Conservation (phyloP, 2,113 vertebrate genomes). For the Chionis minor region DNA sequence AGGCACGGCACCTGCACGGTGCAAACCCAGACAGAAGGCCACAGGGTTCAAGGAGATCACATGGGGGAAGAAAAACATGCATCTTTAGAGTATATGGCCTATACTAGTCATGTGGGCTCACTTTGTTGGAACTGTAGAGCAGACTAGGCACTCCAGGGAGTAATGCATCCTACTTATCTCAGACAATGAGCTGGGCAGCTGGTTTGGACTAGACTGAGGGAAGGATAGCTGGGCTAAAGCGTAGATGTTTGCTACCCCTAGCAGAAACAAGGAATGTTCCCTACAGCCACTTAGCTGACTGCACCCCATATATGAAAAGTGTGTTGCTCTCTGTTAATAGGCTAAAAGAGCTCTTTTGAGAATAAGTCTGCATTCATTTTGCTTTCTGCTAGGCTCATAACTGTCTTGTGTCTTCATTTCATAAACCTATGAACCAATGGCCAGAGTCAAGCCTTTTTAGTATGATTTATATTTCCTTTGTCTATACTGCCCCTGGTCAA, state of each 20-base stretch:
- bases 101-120: neutral
- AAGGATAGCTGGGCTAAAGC: neutral
- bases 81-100: neutral
- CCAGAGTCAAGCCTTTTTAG: neutral
- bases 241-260: rapidly evolving
- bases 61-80: neutral
- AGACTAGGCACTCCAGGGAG: neutral
- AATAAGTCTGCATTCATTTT: neutral
- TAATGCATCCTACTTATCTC: neutral
- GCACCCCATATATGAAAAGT: neutral
- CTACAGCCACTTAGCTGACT: neutral
- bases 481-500: neutral
- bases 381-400: neutral
- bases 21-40: neutral
- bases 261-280: neutral
- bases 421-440: neutral
- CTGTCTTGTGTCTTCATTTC: neutral
- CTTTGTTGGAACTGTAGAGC: neutral
- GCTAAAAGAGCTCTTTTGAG: neutral
- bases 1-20: neutral
- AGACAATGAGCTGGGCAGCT: neutral
- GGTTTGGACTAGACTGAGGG: neutral
- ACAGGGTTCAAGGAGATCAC: neutral
- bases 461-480: neutral
- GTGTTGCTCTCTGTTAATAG: neutral